phyloP scores from a whole-genome alignment of 2,113 vertebrate species.

The Engraulis encrasicolus region DNA sequence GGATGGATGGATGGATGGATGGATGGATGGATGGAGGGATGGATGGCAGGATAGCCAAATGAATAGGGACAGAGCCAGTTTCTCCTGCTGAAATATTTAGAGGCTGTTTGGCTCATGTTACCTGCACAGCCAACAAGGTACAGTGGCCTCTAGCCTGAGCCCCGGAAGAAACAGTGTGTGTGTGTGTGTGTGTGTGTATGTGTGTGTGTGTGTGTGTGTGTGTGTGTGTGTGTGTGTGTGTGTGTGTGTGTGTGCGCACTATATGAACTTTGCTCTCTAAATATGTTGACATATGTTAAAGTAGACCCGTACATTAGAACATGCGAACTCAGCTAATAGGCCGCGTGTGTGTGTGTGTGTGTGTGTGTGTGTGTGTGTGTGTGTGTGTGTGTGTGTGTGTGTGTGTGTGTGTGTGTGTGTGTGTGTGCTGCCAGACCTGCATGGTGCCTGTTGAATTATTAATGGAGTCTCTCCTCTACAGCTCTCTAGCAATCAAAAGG shows the following conservation, averaged over 20 bases:
- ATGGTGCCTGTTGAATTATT: slow-evolving; percentile 39
- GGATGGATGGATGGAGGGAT: no score
- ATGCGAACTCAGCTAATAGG: no score
- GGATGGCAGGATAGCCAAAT: slow-evolving; percentile 4
- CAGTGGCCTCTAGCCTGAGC: slow-evolving; percentile 20
- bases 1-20: no score
- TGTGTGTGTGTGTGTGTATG: slow-evolving; percentile 23
- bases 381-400: neutral
- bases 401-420: neutral
- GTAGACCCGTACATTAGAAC: no score
- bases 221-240: no score
- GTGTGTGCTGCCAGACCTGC: neutral
- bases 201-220: neutral
- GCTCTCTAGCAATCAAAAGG: neutral
- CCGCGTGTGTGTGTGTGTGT: no score
- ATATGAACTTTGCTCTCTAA: neutral
- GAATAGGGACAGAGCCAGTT: neutral
- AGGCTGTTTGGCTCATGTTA: slow-evolving; percentile 42
- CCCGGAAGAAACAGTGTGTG: slow-evolving; percentile 18
- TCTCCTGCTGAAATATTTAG: slow-evolving; percentile 52
- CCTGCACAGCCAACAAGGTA: slow-evolving; percentile 26
- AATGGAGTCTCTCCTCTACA: neutral
- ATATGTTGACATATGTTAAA: no score
- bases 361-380: no score
- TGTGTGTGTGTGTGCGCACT: no score